phyloP scores from a whole-genome alignment of 1,140 invertebrate genomes.

The Rhynchophorus ferrugineus region DNA sequence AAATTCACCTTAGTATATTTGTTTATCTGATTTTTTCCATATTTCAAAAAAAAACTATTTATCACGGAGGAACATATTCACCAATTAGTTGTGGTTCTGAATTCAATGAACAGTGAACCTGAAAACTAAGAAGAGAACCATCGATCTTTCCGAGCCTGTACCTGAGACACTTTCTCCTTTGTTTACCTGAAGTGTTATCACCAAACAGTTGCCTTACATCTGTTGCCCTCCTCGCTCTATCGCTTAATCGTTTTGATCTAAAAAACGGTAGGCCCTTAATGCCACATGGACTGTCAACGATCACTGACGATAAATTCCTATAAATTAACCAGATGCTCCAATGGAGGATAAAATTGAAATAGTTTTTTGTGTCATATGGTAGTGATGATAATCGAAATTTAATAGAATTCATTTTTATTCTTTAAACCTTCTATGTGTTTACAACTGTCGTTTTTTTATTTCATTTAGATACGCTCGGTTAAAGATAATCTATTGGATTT shows the following conservation, averaged over 20 bases:
- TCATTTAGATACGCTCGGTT: no score
- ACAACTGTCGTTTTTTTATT: no score
- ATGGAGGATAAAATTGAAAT: not conserved
- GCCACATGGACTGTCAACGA: conserved; percentile 12
- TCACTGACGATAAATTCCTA: conserved; percentile 6
- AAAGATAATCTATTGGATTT: no score
- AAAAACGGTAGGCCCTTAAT: conserved; percentile 10
- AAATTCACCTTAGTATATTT: no score
- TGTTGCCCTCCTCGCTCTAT: conserved; percentile 10
- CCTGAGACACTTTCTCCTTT: conserved; percentile 9
- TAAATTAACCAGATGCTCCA: conserved; percentile 2
- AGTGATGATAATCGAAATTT: not conserved
- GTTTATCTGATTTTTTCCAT: no score
- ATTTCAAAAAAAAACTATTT: no score
- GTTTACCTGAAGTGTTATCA: conserved; percentile 3
- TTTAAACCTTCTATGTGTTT: no score
- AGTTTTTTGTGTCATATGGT: not conserved
- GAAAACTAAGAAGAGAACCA: no score
- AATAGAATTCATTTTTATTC: no score
- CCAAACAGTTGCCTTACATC: conserved; percentile 16
- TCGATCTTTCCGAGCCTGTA: not conserved
- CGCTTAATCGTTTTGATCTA: conserved; percentile 18
- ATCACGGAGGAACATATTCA: no score
- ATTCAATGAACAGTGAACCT: no score
- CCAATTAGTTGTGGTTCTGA: no score